Conservation (phyloP, 2,797 vertebrate genomes). For the Gallirallus australis region DNA sequence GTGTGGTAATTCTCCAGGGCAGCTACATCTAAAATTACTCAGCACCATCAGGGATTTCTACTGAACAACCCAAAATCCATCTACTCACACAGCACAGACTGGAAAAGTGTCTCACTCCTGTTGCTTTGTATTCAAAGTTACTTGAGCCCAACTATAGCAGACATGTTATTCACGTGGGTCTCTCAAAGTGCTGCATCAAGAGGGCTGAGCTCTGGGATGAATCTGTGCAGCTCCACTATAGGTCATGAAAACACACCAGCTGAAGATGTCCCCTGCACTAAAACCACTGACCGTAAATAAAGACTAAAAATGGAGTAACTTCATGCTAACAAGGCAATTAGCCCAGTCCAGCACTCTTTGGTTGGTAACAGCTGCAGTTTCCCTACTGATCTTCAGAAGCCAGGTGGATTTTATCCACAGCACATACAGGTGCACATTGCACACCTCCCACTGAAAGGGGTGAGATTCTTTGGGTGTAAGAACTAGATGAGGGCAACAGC, state of each 20-base stretch:
- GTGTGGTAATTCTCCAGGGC: background rate
- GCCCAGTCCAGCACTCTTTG: background rate
- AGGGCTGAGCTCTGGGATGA: background rate
- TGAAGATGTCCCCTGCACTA: background rate
- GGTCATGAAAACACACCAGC: background rate
- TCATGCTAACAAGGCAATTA: background rate
- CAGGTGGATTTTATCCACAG: background rate
- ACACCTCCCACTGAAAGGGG: background rate
- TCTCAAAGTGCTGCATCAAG: background rate
- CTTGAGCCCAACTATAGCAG: background rate
- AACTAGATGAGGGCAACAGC: background rate
- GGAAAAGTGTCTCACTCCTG: background rate
- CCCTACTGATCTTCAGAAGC: background rate
- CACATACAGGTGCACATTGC: background rate
- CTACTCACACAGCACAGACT: background rate
- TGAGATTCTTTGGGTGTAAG: background rate
- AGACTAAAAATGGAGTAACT: background rate
- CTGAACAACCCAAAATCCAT: background rate
- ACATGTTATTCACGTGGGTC: background rate
- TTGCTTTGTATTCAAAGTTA: background rate
- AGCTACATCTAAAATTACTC: background rate
- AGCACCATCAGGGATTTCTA: background rate
- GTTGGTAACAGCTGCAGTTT: background rate
- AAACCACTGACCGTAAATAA: background rate
- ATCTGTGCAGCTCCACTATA: background rate